phyloP scores from a whole-genome alignment of 1,140 invertebrate genomes.

The Bacillus rossius region DNA sequence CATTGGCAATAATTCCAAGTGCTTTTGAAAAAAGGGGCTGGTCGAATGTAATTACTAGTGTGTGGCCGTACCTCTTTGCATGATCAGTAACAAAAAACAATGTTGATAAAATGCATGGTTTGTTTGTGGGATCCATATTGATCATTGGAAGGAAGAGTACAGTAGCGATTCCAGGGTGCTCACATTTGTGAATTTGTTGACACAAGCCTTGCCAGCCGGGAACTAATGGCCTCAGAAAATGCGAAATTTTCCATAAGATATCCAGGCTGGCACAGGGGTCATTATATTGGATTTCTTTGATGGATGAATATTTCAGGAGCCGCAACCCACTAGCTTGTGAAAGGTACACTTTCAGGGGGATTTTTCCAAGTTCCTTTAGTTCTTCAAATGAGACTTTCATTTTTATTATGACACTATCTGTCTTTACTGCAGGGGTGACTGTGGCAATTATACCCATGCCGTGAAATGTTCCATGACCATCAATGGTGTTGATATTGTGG shows the following conservation, averaged over 20 bases:
- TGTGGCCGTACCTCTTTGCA: slow-evolving; percentile 16
- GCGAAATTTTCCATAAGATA: not conserved
- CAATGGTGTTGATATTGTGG: too few species aligned
- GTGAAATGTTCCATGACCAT: too few species aligned
- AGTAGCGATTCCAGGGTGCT: not conserved
- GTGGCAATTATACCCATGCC: too few species aligned
- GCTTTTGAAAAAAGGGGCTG: slow-evolving; percentile 29
- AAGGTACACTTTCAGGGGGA: too few species aligned
- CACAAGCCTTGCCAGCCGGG: not conserved
- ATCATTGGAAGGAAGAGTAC: not conserved
- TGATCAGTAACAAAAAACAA: slow-evolving; percentile 23
- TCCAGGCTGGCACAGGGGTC: not conserved
- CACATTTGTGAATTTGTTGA: not conserved
- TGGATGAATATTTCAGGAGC: too few species aligned
- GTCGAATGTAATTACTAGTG: slow-evolving; percentile 28
- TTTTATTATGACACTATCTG: too few species aligned
- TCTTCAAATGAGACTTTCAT: too few species aligned
- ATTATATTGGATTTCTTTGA: too few species aligned
- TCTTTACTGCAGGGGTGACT: too few species aligned
- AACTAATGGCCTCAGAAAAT: not conserved
- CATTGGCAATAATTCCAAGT: slow-evolving; percentile 6
- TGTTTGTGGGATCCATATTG: not conserved
- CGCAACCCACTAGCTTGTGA: too few species aligned
- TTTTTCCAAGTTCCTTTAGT: too few species aligned
- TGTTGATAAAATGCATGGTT: slow-evolving; percentile 21